phyloP scores from a whole-genome alignment of 2,888 invertebrate genomes.

The Cyrtodaria siliqua region DNA sequence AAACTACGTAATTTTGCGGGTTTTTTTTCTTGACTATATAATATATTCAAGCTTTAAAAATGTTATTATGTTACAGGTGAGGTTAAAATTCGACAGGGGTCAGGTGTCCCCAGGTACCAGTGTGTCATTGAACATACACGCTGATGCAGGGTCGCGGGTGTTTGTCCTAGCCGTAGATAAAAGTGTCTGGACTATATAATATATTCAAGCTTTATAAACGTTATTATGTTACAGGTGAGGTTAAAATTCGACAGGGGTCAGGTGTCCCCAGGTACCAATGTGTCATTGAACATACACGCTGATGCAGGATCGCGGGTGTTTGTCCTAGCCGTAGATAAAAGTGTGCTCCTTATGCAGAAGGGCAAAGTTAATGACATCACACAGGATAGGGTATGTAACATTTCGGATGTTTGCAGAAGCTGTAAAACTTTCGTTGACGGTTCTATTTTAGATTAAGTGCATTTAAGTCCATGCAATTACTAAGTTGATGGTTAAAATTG shows the following conservation, averaged over 20 bases:
- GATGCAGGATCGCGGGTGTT: constrained; percentile 95
- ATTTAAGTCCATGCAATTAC: no score
- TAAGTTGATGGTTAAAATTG: no score
- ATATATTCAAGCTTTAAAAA: no score
- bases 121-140: constrained; percentile 92
- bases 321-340: constrained; percentile 95
- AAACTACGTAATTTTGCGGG: no score
- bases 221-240: constrained; percentile 86
- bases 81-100: constrained; percentile 87
- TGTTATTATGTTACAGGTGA: constrained; percentile 84
- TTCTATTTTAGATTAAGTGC: no score
- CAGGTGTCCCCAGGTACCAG: constrained; percentile 91
- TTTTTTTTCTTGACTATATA: no score
- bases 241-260: constrained; percentile 87
- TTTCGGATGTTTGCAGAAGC: no score
- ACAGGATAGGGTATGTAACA: constrained; percentile 84
- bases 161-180: constrained; percentile 96
- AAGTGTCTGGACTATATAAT: no score
- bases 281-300: constrained; percentile 92
- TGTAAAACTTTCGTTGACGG: no score
- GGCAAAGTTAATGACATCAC: constrained; percentile 91
- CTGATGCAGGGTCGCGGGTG: constrained; percentile 94
- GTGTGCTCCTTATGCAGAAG: constrained; percentile 89
- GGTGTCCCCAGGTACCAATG: constrained; percentile 91
- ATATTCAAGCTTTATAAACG: no score